These are phyloP conservation scores for Drosophila nikananu DNA, from an alignment of 1,140 invertebrate genomes.

Conservation along the genomic window DNA sequence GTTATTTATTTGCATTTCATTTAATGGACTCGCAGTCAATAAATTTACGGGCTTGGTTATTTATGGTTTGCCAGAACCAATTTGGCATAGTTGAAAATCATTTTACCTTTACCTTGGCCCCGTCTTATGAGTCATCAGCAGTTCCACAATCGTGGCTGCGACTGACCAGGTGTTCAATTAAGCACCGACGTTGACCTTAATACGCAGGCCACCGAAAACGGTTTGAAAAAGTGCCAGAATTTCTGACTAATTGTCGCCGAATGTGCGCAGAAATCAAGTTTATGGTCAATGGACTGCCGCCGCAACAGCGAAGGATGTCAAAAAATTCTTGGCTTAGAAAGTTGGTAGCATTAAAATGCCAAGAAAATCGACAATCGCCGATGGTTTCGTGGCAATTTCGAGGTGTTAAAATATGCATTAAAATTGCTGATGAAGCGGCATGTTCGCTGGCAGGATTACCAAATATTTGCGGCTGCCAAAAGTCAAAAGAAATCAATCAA, in stretches of 20 bases:
- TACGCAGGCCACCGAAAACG: slow-evolving; percentile 60
- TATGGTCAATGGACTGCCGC: slow-evolving; percentile 70
- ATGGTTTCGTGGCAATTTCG: slow-evolving; percentile 55
- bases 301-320: slow-evolving; percentile 54
- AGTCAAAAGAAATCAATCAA: slow-evolving; percentile 84
- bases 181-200: slow-evolving; percentile 80
- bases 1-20: neutral
- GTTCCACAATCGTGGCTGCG: slow-evolving; percentile 58
- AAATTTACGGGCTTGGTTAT: slow-evolving; percentile 9
- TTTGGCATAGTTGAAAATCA: slow-evolving; percentile 23
- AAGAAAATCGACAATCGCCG: slow-evolving; percentile 45
- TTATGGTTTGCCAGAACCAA: slow-evolving; percentile 16
- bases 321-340: slow-evolving; percentile 61
- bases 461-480: slow-evolving; percentile 81
- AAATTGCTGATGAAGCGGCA: slow-evolving; percentile 78
- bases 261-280: slow-evolving; percentile 80
- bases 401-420: slow-evolving; percentile 83
- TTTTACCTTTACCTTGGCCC: slow-evolving; percentile 33
- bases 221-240: slow-evolving; percentile 74
- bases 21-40: neutral
- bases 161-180: slow-evolving; percentile 81
- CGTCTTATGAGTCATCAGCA: slow-evolving; percentile 59
- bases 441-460: slow-evolving; percentile 76
- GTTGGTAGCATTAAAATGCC: slow-evolving; percentile 76
- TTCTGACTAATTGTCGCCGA: slow-evolving; percentile 80